Conservation (phyloP, 2,888 invertebrate species). For the Cryptocephalus moraei region DNA sequence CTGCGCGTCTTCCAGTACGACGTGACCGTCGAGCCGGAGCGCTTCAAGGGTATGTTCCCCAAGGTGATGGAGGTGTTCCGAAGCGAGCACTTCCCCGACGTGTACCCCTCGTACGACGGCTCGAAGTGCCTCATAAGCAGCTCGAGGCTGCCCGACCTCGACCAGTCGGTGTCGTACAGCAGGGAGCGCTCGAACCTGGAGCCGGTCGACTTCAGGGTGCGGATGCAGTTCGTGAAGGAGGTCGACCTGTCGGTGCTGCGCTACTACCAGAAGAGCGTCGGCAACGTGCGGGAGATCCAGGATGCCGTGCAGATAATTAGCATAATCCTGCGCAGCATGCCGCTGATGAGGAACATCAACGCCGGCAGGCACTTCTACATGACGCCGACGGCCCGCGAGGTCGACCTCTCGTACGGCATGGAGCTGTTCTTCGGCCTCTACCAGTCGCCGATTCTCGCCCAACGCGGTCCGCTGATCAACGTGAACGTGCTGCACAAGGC, state of each 20-base stretch:
- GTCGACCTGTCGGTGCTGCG: not conserved
- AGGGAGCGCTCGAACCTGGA: not conserved
- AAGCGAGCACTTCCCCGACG: not conserved
- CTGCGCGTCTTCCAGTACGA: not conserved
- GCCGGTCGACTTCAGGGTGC: not conserved
- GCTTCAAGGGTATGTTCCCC: not conserved
- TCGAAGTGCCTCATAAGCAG: not conserved
- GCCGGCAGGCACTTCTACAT: not conserved
- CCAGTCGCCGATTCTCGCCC: not conserved
- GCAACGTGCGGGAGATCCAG: not conserved
- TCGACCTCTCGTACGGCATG: not conserved
- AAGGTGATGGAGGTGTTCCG: not conserved
- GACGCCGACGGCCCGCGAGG: not conserved
- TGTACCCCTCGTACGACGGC: not conserved
- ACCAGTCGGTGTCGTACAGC: not conserved
- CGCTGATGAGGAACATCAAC: not conserved
- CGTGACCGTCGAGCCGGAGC: not conserved
- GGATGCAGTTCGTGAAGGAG: not conserved
- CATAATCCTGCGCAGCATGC: not conserved
- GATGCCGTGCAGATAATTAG: not conserved
- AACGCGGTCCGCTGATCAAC: not conserved
- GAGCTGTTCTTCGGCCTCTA: not conserved
- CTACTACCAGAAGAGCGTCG: not conserved
- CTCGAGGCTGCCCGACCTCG: not conserved
- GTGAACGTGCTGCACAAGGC: slow-evolving; percentile 1